Evolutionary conservation across 2,797 vertebrate species (phyloP), one percentile per base, ranked within the genome.

Genomic region (Eutrigla gurnardus): DNA sequence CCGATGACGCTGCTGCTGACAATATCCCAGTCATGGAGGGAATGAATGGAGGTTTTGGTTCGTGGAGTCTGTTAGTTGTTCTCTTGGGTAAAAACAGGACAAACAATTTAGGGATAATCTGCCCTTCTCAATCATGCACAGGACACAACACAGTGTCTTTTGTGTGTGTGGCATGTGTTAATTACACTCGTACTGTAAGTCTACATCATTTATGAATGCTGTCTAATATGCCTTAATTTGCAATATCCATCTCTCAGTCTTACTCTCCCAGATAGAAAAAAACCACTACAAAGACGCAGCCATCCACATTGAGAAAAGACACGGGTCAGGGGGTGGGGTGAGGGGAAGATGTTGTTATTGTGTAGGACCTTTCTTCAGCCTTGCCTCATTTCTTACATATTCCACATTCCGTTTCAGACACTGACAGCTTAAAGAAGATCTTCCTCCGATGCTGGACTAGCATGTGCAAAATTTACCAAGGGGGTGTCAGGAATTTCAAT

Each of bases 401-500:
- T 91, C 84, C 32, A 81, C 91, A 91, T 91, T 93, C 85, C 90
- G 79, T 62, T 68, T 39, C 52, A 83, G 84, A 90, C 78, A 65
- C 60, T 72, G 73, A 79, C 81, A 81, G 79, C 78, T 69, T 89
- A 71, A 82, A 87, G 88, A 82, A 85, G 78, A 75, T 83, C 70
- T 72, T 81, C 65, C 82, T 76, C 81, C 84, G 64, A 33, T 83
- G 77, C 77, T 69, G 86, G 90, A 91, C 87, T 90, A 80, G 87
- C 86, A 95, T 91, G 94, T 94, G 95, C 92, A 95, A 96, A 93
- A 95, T 97, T 95, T 94, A 95, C 94, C 95, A 94, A 92, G 75
- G 87, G 91, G 85, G 94, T 94, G 95, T 96, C 93, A 96, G 96
- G 95, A 96, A 97, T 97, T 97, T 97, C 96, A 95, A 96, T 95